A percentile compares a stretch with the other conserved stretches of the same genome.
Evolutionary conservation across 92 coral and sea anemone species (phyloP).

Genomic region (Epizoanthus ramosus): DNA sequence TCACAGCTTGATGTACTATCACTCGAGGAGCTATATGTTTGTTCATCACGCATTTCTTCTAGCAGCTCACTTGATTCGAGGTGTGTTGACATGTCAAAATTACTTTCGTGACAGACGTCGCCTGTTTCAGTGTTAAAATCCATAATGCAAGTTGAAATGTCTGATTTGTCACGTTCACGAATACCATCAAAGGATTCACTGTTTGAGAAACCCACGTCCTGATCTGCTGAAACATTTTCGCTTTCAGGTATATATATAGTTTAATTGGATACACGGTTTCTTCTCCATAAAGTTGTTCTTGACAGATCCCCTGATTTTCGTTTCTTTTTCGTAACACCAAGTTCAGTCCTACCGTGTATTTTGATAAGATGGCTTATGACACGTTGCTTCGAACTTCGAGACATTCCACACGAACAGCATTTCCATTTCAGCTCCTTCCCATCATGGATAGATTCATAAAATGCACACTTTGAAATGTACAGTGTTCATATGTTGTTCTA

Average conservation of each 20-base stretch:
- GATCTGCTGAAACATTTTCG: neutral
- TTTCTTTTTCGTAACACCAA: conserved; percentile 6
- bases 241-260: neutral
- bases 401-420: conserved; percentile 37
- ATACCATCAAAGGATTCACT: neutral
- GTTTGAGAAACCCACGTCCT: conserved; percentile 2
- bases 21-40: neutral
- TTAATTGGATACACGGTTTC: conserved; percentile 41
- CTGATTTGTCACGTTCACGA: too few species aligned
- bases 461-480: conserved; percentile 19
- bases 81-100: too few species aligned
- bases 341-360: conserved; percentile 29
- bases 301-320: conserved; percentile 11
- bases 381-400: conserved; percentile 44
- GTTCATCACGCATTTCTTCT: too few species aligned
- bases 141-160: too few species aligned
- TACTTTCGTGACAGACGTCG: too few species aligned
- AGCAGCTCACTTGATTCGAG: too few species aligned
- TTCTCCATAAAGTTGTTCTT: conserved; percentile 47
- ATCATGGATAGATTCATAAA: neutral
- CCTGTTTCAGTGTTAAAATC: too few species aligned
- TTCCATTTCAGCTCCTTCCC: conserved; percentile 33
- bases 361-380: conserved; percentile 34
- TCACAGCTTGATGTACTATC: conserved; percentile 20
- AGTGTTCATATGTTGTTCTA: conserved; percentile 30